Evolutionary conservation across 2,888 invertebrate genomes (phyloP).

Genomic region (Rhagonycha lutea): DNA sequence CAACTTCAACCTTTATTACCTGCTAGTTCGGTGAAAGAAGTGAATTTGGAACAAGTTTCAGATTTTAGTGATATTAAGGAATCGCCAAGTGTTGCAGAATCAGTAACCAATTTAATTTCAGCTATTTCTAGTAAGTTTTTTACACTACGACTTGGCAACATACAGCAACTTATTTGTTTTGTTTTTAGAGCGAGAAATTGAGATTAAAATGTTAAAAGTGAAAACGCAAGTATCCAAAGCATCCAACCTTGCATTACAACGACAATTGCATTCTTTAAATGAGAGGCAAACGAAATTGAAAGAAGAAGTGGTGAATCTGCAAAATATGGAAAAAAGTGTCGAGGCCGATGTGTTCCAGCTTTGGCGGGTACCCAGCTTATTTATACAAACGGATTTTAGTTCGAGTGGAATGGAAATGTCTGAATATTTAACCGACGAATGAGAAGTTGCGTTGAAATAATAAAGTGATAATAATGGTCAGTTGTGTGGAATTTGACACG

Average conservation of each 20-base stretch:
- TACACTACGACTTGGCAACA: neutral
- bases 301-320: constrained; percentile 43
- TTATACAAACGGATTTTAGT: constrained; percentile 40
- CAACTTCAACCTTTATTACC: constrained; percentile 46
- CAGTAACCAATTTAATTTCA: constrained; percentile 48
- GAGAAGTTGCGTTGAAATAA: neutral
- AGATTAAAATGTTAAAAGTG: constrained; percentile 48
- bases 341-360: constrained; percentile 48
- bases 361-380: constrained; percentile 54
- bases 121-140: constrained; percentile 48
- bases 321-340: constrained; percentile 47
- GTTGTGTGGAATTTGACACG: neutral
- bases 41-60: neutral
- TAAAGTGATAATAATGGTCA: neutral
- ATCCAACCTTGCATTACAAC: constrained; percentile 45
- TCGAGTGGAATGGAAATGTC: constrained; percentile 18
- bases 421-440: constrained; percentile 20
- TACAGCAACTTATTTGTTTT: neutral
- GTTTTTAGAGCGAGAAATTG: constrained; percentile 50
- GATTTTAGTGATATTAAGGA: constrained; percentile 25
- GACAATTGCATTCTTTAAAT: constrained; percentile 47
- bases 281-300: constrained; percentile 48
- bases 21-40: neutral
- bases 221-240: constrained; percentile 45
- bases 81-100: constrained; percentile 46